These are phyloP conservation scores for Ceriagrion tenellum DNA, from an alignment of 2,888 invertebrate species.

Conservation along the genomic window DNA sequence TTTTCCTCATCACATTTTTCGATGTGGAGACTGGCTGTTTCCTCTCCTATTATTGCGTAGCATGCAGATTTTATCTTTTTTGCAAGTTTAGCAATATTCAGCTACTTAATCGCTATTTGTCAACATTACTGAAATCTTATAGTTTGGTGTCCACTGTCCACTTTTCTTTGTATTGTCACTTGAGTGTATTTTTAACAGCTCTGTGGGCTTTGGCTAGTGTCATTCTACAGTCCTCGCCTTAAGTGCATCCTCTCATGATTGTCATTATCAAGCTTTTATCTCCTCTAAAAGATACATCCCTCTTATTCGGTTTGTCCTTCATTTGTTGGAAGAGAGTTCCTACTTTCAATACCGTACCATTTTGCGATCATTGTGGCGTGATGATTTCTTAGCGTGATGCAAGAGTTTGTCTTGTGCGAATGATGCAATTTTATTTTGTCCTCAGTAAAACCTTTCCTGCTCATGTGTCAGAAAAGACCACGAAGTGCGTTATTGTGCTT, in stretches of 20 bases:
- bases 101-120: too few relatives aligned
- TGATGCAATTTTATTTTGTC: neutral
- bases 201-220: too few relatives aligned
- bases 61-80: too few relatives aligned
- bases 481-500: neutral
- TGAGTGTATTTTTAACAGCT: too few relatives aligned
- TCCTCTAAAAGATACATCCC: neutral
- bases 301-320: neutral
- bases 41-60: too few relatives aligned
- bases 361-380: neutral
- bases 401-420: neutral
- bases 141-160: too few relatives aligned
- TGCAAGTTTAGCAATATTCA: too few relatives aligned
- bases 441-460: neutral
- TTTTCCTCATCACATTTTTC: too few relatives aligned
- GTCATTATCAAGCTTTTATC: neutral
- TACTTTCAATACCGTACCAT: neutral
- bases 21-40: too few relatives aligned
- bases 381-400: neutral
- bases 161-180: too few relatives aligned
- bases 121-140: too few relatives aligned
- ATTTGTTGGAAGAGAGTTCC: neutral
- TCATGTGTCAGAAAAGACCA: neutral
- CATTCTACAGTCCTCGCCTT: neutral
- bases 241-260: neutral